Evolutionary conservation across 2,797 vertebrate species (phyloP).

Genomic region (Brachyalestes nurse): DNA sequence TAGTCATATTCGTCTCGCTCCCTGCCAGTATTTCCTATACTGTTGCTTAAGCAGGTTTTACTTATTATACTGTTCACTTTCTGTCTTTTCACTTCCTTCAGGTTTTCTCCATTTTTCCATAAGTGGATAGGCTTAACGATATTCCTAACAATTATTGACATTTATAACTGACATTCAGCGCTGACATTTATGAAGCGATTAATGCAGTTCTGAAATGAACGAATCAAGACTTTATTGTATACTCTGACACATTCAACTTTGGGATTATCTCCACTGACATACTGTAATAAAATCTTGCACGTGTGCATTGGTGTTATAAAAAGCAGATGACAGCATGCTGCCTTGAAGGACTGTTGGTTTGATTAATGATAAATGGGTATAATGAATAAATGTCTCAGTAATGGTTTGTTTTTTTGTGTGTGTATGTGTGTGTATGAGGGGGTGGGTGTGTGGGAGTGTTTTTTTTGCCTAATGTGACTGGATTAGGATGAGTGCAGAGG

Average conservation of each 20-base stretch:
- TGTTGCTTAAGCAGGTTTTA: neutral
- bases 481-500: conserved; percentile 16
- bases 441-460: conserved; percentile 5
- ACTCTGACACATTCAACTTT: conserved; percentile 27
- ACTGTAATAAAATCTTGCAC: neutral
- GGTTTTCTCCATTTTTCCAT: neutral
- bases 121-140: neutral
- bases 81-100: neutral
- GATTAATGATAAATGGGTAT: conserved; percentile 1
- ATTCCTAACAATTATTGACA: conserved; percentile 20
- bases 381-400: conserved; percentile 6
- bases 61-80: neutral
- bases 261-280: conserved; percentile 3
- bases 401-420: conserved; percentile 14
- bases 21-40: neutral
- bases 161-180: conserved; percentile 26
- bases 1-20: neutral
- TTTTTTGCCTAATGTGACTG: conserved; percentile 18
- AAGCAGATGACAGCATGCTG: neutral
- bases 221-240: neutral
- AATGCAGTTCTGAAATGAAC: conserved; percentile 23
- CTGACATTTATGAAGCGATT: conserved; percentile 29
- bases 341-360: neutral
- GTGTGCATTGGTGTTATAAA: too few relatives aligned
- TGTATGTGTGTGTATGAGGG: conserved; percentile 11